Evolutionary conservation across 2,888 invertebrate species (phyloP).

Genomic region (Lysandra bellargus): DNA sequence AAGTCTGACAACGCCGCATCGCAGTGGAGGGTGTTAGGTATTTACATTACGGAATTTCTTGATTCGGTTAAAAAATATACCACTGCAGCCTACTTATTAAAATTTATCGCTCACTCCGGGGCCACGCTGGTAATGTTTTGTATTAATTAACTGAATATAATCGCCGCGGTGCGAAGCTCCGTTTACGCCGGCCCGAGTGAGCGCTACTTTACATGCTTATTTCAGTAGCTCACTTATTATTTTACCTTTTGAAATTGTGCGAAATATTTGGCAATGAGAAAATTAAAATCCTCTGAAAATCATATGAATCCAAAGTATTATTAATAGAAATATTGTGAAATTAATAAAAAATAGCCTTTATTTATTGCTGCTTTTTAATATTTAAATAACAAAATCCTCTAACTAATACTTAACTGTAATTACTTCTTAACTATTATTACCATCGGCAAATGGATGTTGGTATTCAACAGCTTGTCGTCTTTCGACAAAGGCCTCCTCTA

Average conservation of each 20-base stretch:
- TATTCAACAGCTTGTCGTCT: too few relatives aligned
- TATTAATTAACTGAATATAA: constrained; percentile 76
- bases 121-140: constrained; percentile 64
- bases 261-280: not conserved
- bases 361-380: too few relatives aligned
- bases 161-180: constrained; percentile 66
- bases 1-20: too few relatives aligned
- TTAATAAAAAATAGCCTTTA: too few relatives aligned
- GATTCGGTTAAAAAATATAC: not conserved
- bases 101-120: constrained; percentile 41
- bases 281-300: not conserved
- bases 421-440: too few relatives aligned
- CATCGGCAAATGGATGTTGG: too few relatives aligned
- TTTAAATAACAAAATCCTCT: too few relatives aligned
- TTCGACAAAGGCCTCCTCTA: too few relatives aligned
- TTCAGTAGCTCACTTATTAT: constrained; percentile 11
- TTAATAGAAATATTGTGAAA: too few relatives aligned
- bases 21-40: too few relatives aligned
- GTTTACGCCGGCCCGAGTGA: constrained; percentile 43
- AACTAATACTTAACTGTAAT: too few relatives aligned
- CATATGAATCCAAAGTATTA: not conserved
- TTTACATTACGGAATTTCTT: too few relatives aligned
- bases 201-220: constrained; percentile 15
- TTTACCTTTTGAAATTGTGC: constrained; percentile 41
- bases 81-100: not conserved